Conservation (phyloP, 2,888 invertebrate species). For the Apoda limacodes region DNA sequence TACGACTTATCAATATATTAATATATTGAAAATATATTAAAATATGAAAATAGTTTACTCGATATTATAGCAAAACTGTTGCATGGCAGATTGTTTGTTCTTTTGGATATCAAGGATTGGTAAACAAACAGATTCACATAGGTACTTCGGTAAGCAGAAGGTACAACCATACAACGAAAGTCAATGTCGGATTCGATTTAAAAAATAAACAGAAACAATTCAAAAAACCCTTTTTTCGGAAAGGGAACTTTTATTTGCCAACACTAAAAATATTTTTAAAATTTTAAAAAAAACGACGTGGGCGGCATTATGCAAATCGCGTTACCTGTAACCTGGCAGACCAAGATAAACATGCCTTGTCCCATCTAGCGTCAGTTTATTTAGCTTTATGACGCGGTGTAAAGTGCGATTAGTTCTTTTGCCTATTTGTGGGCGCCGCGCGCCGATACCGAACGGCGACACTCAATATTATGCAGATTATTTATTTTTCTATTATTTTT, state of each 20-base stretch:
- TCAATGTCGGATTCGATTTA: not conserved
- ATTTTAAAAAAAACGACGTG: constrained; percentile 44
- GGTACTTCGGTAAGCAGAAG: too few relatives aligned
- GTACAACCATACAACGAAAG: too few relatives aligned
- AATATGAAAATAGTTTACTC: too few relatives aligned
- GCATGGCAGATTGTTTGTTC: too few relatives aligned
- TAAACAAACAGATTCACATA: too few relatives aligned
- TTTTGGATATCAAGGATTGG: too few relatives aligned
- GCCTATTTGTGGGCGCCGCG: constrained; percentile 39
- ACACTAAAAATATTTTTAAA: constrained; percentile 22
- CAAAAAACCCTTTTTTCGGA: constrained; percentile 1
- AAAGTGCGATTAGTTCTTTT: constrained; percentile 54
- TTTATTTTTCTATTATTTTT: too few relatives aligned
- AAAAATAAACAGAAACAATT: not conserved
- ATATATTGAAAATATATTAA: too few relatives aligned
- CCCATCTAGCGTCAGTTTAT: constrained; percentile 44
- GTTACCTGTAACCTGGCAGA: constrained; percentile 58
- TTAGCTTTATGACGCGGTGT: constrained; percentile 63
- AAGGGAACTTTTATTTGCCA: constrained; percentile 8
- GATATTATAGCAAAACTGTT: too few relatives aligned
- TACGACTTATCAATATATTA: too few relatives aligned
- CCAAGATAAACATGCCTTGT: constrained; percentile 54
- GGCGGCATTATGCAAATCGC: constrained; percentile 65
- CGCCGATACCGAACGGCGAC: constrained; percentile 28
- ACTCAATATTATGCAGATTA: constrained; percentile 16